These are phyloP conservation scores for Falco cherrug DNA, from an alignment of 2,797 vertebrate genomes.

Conservation along the genomic window DNA sequence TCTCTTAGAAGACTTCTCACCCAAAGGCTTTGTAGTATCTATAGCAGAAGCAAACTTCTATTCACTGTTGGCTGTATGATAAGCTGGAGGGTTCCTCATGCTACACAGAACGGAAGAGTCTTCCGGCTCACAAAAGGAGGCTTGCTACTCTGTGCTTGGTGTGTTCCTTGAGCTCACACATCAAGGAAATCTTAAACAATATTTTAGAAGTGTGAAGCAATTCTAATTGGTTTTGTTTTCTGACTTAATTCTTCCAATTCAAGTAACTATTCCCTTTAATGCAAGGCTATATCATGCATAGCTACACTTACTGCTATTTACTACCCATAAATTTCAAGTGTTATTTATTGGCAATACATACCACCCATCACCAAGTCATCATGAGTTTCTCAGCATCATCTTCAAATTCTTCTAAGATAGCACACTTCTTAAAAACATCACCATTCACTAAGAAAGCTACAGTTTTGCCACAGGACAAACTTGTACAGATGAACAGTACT, in stretches of 20 bases:
- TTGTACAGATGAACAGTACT: neutral
- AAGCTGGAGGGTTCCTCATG: neutral
- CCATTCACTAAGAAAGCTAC: neutral
- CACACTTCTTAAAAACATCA: neutral
- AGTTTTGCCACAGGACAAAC: neutral
- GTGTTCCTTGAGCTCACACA: neutral
- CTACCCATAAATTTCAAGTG: neutral
- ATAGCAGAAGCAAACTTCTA: neutral
- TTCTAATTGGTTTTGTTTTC: neutral
- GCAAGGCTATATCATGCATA: neutral
- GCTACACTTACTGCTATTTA: neutral
- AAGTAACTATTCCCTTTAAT: neutral
- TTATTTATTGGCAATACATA: accelerated
- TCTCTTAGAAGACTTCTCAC: neutral
- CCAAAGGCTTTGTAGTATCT: neutral
- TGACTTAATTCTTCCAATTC: neutral
- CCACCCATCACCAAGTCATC: neutral
- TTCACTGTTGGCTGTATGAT: neutral
- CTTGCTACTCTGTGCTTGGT: neutral
- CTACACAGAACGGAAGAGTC: neutral
- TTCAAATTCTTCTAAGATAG: neutral
- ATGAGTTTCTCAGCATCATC: neutral
- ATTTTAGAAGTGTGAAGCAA: neutral
- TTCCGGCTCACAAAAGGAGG: neutral
- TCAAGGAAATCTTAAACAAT: neutral